Conservation (phyloP, 30 jellyfish, hydroid and myxozoan genomes). For the Mastigias papua region DNA sequence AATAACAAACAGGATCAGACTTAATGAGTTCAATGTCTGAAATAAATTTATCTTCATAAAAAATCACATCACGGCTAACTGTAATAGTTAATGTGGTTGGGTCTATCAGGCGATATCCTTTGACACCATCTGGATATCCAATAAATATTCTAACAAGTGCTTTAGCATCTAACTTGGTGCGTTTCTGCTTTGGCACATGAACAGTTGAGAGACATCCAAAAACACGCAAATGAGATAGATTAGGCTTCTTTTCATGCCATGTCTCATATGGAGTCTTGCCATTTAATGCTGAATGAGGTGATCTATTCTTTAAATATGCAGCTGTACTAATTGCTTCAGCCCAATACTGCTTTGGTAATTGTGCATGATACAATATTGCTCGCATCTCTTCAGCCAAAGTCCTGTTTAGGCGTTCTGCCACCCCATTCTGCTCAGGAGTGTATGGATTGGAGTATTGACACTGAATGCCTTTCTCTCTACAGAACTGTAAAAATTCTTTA, state of each 20-base stretch:
- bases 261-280: conserved; percentile 40
- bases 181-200: conserved; percentile 46
- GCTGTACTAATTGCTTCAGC: conserved; percentile 40
- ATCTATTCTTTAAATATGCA: conserved; percentile 19
- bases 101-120: conserved; percentile 32
- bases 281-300: conserved; percentile 3
- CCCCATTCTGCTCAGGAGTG: conserved; percentile 57
- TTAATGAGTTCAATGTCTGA: background rate
- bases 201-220: conserved; percentile 51
- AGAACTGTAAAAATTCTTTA: background rate
- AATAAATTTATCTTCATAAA: conserved; percentile 13
- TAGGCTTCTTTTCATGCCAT: conserved; percentile 35
- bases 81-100: conserved; percentile 21
- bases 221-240: conserved; percentile 25
- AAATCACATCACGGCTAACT: conserved; percentile 12
- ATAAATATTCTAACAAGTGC: conserved; percentile 17
- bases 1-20: no score
- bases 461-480: conserved; percentile 25
- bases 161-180: conserved; percentile 32
- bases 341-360: conserved; percentile 42
- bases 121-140: conserved; percentile 52
- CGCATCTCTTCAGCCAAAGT: conserved; percentile 21
- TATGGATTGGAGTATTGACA: conserved; percentile 27
- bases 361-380: conserved; percentile 55
- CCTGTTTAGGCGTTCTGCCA: conserved; percentile 35